Evolutionary conservation across 2,888 invertebrate species (phyloP).

Genomic region (Abrostola tripartita): DNA sequence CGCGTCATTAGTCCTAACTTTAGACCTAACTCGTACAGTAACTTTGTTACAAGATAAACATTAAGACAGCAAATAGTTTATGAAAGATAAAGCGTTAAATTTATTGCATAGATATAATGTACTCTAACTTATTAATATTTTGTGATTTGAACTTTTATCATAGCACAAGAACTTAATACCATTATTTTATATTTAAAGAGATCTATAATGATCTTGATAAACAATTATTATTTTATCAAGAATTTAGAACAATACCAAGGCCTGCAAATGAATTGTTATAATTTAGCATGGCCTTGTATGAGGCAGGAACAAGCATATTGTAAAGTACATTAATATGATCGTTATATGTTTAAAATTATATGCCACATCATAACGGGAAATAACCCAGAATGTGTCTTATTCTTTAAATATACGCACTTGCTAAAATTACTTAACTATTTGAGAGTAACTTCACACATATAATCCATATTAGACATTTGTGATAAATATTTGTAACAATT

Average conservation of each 20-base stretch:
- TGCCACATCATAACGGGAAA: constrained; percentile 28
- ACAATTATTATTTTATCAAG: constrained; percentile 34
- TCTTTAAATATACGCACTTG: constrained; percentile 30
- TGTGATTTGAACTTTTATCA: constrained; percentile 63
- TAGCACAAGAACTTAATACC: constrained; percentile 57
- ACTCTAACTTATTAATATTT: constrained; percentile 53
- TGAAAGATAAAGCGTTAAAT: constrained; percentile 35
- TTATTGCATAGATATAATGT: constrained; percentile 40
- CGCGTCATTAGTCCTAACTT: constrained; percentile 23
- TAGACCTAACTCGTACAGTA: constrained; percentile 38
- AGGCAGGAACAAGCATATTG: constrained; percentile 20
- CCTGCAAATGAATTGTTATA: constrained; percentile 30
- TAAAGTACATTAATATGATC: constrained; percentile 7
- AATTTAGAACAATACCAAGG: constrained; percentile 39
- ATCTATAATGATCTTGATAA: constrained; percentile 48
- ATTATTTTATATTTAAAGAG: constrained; percentile 45
- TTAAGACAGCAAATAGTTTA: constrained; percentile 29
- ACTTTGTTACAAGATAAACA: constrained; percentile 46
- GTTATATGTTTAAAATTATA: constrained; percentile 4
- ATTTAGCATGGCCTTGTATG: constrained; percentile 11
- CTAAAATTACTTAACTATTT: constrained; percentile 36
- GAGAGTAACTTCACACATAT: constrained; percentile 43
- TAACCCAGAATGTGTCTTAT: constrained; percentile 17
- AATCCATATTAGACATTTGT: constrained; percentile 46
- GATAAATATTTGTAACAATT: constrained; percentile 58